A percentile compares a stretch with the other conserved stretches of the same genome.
phyloP scores from a whole-genome alignment of 2,113 vertebrate species.

The Cyanocitta stelleri region DNA sequence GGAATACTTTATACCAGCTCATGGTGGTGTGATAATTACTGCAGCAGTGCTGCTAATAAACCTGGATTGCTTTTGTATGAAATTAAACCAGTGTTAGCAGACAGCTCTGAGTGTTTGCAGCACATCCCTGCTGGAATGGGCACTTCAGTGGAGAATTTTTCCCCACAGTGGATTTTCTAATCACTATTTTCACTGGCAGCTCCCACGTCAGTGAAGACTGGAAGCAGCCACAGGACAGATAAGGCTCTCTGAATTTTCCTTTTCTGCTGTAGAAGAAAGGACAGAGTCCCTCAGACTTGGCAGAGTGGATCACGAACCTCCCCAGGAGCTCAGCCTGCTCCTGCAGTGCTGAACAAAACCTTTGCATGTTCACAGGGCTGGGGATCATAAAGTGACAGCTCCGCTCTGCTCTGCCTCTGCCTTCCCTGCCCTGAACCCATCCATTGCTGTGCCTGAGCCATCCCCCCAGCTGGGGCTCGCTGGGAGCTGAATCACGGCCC shows the following conservation, averaged over 20 bases:
- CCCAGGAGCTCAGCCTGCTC: not conserved
- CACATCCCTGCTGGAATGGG: not conserved
- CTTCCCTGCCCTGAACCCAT: not conserved
- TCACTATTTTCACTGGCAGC: not conserved
- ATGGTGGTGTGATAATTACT: rapidly evolving
- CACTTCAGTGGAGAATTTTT: not conserved
- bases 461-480: not conserved
- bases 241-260: not conserved
- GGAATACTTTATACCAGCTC: not conserved
- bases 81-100: not conserved
- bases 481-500: not conserved
- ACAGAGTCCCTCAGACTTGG: not conserved
- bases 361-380: not conserved
- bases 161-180: not conserved
- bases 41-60: not conserved
- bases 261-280: not conserved
- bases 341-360: not conserved
- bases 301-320: rapidly evolving
- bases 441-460: not conserved
- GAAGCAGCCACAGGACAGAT: not conserved
- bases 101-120: not conserved
- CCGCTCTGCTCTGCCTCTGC: not conserved
- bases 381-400: not conserved
- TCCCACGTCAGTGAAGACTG: not conserved
- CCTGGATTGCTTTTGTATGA: not conserved